Evolutionary conservation across 2,797 vertebrate species (phyloP).

Genomic region (Loriculus beryllinus): DNA sequence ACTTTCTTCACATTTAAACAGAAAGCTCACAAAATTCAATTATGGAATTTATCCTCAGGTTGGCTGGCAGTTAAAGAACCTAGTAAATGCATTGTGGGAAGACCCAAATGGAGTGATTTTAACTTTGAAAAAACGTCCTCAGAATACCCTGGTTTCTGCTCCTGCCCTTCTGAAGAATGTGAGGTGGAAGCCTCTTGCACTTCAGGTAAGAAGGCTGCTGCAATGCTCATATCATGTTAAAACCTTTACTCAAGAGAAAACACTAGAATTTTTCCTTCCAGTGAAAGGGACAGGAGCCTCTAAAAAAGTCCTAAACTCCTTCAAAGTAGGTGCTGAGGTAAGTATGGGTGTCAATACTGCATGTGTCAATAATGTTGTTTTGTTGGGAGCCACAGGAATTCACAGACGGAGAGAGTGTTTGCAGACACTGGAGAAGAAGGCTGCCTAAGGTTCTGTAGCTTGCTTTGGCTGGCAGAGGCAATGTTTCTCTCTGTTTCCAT

Average conservation of each 20-base stretch:
- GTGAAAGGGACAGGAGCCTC: background rate
- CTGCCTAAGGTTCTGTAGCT: background rate
- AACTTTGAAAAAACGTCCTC: conserved; percentile 88
- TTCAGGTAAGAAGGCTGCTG: conserved; percentile 79
- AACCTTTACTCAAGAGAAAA: background rate
- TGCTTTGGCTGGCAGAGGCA: background rate
- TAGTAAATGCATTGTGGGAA: conserved; percentile 87
- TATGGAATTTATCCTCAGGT: conserved; percentile 73
- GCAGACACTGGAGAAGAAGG: background rate
- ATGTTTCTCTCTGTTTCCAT: background rate
- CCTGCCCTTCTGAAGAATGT: conserved; percentile 89
- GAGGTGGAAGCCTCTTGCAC: conserved; percentile 88
- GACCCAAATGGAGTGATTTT: conserved; percentile 88
- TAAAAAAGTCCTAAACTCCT: background rate
- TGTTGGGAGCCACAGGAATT: background rate
- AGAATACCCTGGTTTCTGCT: conserved; percentile 87
- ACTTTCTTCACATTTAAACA: background rate
- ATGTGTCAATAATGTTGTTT: background rate
- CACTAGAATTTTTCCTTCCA: background rate
- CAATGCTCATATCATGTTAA: background rate
- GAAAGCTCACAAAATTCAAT: conserved; percentile 28
- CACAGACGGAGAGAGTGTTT: background rate
- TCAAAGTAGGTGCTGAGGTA: background rate
- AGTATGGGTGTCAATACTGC: background rate
- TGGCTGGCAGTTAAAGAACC: conserved; percentile 90